Evolutionary conservation across 1,140 invertebrate species (phyloP).

Genomic region (Tribolium castaneum): DNA sequence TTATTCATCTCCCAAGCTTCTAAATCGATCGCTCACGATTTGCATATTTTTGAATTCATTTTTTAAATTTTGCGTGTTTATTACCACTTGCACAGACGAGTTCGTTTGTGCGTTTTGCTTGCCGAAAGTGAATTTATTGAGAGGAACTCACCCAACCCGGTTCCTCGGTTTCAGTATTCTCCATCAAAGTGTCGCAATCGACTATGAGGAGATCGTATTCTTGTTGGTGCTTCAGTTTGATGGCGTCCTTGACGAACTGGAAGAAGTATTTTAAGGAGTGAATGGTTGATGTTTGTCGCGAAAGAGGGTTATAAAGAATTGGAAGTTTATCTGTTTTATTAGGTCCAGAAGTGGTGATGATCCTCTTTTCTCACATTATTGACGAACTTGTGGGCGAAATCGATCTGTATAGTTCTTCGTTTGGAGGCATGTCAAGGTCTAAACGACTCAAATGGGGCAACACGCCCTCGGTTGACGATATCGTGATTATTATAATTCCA

Average conservation of each 20-base stretch:
- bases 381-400: constrained; percentile 25
- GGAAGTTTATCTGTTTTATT: constrained; percentile 14
- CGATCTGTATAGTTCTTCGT: constrained; percentile 18
- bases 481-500: constrained; percentile 29
- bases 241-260: constrained; percentile 44
- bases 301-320: not conserved
- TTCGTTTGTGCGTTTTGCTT: too few species aligned
- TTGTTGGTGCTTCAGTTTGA: constrained; percentile 57
- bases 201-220: constrained; percentile 63
- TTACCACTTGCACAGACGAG: not conserved
- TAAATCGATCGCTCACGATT: not conserved
- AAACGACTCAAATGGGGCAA: constrained; percentile 14
- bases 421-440: constrained; percentile 30
- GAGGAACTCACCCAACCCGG: constrained; percentile 21
- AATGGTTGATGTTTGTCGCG: constrained; percentile 20
- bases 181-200: constrained; percentile 58
- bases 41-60: not conserved
- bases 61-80: not conserved
- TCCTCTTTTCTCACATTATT: constrained; percentile 17
- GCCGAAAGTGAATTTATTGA: too few species aligned
- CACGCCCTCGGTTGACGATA: constrained; percentile 20
- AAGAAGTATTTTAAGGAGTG: constrained; percentile 29
- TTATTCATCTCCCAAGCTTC: not conserved
- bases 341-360: constrained; percentile 7
- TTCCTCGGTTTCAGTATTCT: constrained; percentile 50